Conservation (phyloP, 2,888 invertebrate genomes). For the Drosophila austrosaltans region DNA sequence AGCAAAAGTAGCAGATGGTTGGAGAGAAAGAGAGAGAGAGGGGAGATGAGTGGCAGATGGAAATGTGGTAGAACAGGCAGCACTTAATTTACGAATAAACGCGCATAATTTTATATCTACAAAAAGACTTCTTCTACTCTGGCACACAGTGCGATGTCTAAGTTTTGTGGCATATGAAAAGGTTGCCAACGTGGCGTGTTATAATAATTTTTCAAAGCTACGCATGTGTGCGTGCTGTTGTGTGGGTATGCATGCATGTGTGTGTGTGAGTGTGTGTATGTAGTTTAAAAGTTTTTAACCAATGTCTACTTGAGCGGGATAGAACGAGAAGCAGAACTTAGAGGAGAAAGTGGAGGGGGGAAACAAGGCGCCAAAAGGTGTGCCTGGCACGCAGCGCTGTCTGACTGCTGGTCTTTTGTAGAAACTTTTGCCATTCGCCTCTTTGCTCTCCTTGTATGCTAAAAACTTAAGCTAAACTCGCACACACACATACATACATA, state of each 20-base stretch:
- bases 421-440: constrained; percentile 58
- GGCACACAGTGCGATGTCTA: constrained; percentile 47
- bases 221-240: constrained; percentile 41
- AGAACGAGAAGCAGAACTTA: constrained; percentile 29
- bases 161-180: constrained; percentile 77
- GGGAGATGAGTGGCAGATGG: neutral
- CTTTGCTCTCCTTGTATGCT: constrained; percentile 59
- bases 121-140: constrained; percentile 48
- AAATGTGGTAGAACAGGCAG: constrained; percentile 57
- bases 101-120: constrained; percentile 80
- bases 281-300: constrained; percentile 76
- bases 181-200: constrained; percentile 78
- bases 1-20: too few relatives aligned
- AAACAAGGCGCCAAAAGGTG: constrained; percentile 59
- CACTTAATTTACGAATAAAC: constrained; percentile 79
- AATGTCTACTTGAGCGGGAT: constrained; percentile 76
- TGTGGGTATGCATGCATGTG: constrained; percentile 25
- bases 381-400: constrained; percentile 76
- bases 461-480: constrained; percentile 79
- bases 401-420: constrained; percentile 76
- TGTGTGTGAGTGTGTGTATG: constrained; percentile 38
- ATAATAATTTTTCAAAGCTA: constrained; percentile 73
- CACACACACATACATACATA: constrained; percentile 34
- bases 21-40: too few relatives aligned
- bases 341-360: neutral